Evolutionary conservation across 2,113 vertebrate genomes (phyloP), one percentile per base, ranked within the genome.

Genomic region (Panurus biarmicus): DNA sequence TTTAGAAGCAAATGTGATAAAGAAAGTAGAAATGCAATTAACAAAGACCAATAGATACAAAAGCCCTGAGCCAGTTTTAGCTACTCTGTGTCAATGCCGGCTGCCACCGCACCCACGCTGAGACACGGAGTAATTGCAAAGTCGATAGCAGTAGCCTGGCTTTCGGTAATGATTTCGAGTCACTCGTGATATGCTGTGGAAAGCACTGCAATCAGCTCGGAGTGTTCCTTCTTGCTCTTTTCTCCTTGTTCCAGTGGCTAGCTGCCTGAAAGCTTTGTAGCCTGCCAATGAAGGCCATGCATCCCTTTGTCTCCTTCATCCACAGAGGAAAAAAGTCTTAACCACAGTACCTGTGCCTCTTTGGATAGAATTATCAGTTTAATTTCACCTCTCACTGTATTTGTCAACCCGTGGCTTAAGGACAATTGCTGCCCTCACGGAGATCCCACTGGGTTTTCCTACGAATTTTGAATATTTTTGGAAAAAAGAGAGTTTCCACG

Each of bases 11-110:
- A 91, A 94, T 83, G 93, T 80, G 95, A 94, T 96, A 87, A 95
- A 93, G 85, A 85, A 89, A 90, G 82, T 71, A 95, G 93, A 85
- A 95, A 97, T 91, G 85, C 92, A 95, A 92, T 97, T 95, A 97
- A 90, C 85, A 71, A 83, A 97, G 95, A 71, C 94, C 90, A 70
- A 95, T 95, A 94, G 85, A 53, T 73, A 61, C 7, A 58, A 35
- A 95, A 91, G 85, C 90, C 93, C 36, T 57, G 85, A 94, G 89
- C 82, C 65, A 33, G 87, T 81, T 93, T 87, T 57, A 95, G 87
- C 82, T 33, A 0, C 85, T 84, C 1, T 14, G 6, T 93, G 94
- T 96, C 75, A 56, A 95, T 95, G 51, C 44, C 29, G 47, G 78
- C 85, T 85, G 87, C 89, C 73, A 36, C 42, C 4, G 33, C 35